A percentile compares a stretch with the other conserved stretches of the same genome.
Evolutionary conservation across 2,888 invertebrate species (phyloP).

Genomic region (Lasius platythorax): DNA sequence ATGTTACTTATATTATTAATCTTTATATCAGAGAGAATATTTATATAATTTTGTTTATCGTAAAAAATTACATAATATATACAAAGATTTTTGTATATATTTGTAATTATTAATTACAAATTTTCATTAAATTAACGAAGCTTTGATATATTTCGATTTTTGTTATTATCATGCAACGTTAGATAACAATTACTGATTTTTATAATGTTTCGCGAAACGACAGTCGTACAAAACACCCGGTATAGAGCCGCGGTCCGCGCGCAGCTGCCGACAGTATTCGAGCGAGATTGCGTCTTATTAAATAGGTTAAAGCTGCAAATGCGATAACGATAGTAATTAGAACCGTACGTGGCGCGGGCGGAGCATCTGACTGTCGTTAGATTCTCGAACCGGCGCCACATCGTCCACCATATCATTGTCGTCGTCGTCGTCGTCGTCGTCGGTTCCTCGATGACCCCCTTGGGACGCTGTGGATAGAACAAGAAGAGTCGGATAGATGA

Average conservation of each 20-base stretch:
- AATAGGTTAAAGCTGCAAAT: constrained; percentile 82
- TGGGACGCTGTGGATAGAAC: constrained; percentile 39
- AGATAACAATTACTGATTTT: constrained; percentile 26
- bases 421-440: background rate
- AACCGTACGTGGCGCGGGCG: constrained; percentile 65
- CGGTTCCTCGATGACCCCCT: constrained; percentile 46
- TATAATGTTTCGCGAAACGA: background rate
- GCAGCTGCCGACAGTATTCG: constrained; percentile 69
- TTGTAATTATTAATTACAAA: background rate
- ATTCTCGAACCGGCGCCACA: constrained; percentile 55
- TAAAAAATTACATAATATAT: background rate
- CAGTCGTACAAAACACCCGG: constrained; percentile 27
- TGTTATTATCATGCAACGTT: background rate
- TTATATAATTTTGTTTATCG: background rate
- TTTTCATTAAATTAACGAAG: background rate
- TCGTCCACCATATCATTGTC: constrained; percentile 58
- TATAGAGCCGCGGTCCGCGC: constrained; percentile 51
- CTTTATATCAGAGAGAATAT: background rate
- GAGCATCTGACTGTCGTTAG: constrained; percentile 71
- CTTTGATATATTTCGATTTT: background rate
- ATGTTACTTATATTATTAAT: background rate
- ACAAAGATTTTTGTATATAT: background rate
- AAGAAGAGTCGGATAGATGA: constrained; percentile 24
- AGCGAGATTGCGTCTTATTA: constrained; percentile 79
- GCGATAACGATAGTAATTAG: constrained; percentile 82